Percentiles rank a stretch among this genome's conserved stretches.
Conservation (phyloP, 1,140 invertebrate genomes). For the Diorhabda elongata region DNA sequence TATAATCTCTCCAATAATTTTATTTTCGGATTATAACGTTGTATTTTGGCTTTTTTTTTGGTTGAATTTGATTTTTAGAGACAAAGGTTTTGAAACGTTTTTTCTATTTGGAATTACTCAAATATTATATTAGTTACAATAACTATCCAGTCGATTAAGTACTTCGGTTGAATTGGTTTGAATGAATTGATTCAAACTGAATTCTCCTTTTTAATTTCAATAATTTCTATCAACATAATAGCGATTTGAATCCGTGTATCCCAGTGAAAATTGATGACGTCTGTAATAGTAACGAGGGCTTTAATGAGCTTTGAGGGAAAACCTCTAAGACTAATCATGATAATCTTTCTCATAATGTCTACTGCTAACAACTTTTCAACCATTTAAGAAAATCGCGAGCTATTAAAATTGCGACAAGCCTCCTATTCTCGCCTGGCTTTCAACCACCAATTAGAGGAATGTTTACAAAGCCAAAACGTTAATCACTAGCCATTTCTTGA, state of each 20-base stretch:
- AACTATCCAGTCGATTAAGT: neutral
- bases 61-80: neutral
- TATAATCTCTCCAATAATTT: too few species aligned
- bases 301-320: conserved; percentile 43
- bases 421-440: conserved; percentile 38
- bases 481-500: conserved; percentile 41
- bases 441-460: conserved; percentile 40
- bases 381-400: conserved; percentile 47
- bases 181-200: too few species aligned
- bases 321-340: conserved; percentile 45
- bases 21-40: too few species aligned
- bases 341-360: conserved; percentile 46
- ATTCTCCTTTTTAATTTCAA: too few species aligned
- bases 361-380: conserved; percentile 47
- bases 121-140: neutral
- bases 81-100: neutral
- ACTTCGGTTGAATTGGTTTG: too few species aligned
- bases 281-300: conserved; percentile 42
- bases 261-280: conserved; percentile 42
- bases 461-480: conserved; percentile 41
- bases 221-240: neutral
- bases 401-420: conserved; percentile 46
- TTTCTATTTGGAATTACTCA: neutral
- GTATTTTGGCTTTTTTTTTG: too few species aligned
- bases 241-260: neutral